phyloP scores from a whole-genome alignment of 2,797 vertebrate species.

The Corythornis leucogaster region DNA sequence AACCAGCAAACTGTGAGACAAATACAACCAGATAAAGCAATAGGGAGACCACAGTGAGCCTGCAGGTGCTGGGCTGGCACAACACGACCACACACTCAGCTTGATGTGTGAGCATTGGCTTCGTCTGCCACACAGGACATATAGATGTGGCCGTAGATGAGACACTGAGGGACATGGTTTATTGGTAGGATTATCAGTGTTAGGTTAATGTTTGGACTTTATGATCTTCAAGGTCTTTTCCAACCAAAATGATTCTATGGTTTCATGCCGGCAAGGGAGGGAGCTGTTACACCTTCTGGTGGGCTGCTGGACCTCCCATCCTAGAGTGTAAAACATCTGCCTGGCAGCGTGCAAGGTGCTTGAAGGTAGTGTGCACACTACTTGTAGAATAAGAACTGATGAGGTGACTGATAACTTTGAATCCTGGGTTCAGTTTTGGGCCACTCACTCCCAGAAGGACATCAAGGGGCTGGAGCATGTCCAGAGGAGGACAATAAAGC shows the following conservation, averaged over 20 bases:
- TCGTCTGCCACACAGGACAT: not conserved
- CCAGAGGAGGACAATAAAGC: too few relatives aligned
- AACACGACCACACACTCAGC: not conserved
- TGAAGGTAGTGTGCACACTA: too few relatives aligned
- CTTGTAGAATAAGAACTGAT: not conserved
- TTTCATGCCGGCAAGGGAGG: not conserved
- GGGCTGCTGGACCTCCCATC: not conserved
- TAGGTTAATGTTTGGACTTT: too few relatives aligned
- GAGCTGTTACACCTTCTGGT: not conserved
- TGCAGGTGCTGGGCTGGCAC: not conserved
- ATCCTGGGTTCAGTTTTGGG: not conserved
- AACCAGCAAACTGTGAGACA: not conserved
- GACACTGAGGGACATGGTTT: too few relatives aligned
- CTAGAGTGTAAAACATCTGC: not conserved
- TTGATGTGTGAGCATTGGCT: not conserved
- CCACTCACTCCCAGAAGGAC: too few relatives aligned
- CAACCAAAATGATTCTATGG: too few relatives aligned
- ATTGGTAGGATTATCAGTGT: too few relatives aligned
- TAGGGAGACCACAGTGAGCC: not conserved
- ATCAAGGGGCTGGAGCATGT: too few relatives aligned
- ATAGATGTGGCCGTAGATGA: too few relatives aligned
- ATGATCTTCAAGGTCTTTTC: too few relatives aligned
- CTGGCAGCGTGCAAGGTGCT: not conserved
- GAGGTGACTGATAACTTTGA: not conserved
- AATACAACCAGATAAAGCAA: not conserved